Evolutionary conservation across 2,113 vertebrate genomes (phyloP).

Genomic region (Bubalus kerabau): DNA sequence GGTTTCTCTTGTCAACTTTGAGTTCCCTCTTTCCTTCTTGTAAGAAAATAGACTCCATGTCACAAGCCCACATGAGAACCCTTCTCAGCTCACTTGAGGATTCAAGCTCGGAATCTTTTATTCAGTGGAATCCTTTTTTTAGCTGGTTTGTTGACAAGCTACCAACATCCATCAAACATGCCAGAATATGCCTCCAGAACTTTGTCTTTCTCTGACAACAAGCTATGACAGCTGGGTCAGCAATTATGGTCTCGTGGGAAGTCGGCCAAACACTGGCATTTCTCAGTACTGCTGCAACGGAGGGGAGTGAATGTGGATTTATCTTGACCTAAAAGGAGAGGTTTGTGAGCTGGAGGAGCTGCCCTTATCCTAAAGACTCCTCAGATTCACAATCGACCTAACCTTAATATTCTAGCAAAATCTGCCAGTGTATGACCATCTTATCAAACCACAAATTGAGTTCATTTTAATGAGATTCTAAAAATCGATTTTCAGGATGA

Average conservation of each 20-base stretch:
- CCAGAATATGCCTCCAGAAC: slow-evolving; percentile 15
- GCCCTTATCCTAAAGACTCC: not conserved
- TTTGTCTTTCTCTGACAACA: slow-evolving; percentile 40
- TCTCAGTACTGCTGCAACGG: not conserved
- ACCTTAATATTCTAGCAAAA: not conserved
- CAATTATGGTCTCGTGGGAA: slow-evolving; percentile 16
- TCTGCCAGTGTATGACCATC: not conserved
- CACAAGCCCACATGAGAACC: not conserved
- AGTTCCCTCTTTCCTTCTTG: not conserved
- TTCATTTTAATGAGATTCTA: slow-evolving; percentile 2
- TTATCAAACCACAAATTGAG: not conserved
- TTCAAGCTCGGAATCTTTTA: slow-evolving; percentile 5
- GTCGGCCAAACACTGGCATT: not conserved
- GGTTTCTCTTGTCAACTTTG: not conserved
- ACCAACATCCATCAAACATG: slow-evolving; percentile 35
- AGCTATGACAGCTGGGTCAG: slow-evolving; percentile 37
- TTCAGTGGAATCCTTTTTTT: not conserved
- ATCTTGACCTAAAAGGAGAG: not conserved
- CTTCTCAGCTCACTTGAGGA: not conserved
- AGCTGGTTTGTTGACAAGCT: slow-evolving; percentile 52
- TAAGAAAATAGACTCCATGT: not conserved
- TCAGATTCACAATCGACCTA: not conserved
- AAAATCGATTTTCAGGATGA: slow-evolving; percentile 33
- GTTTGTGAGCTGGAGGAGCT: not conserved
- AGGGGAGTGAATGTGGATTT: fast-evolving